These are phyloP conservation scores for Drosophila falleni DNA, from an alignment of 2,888 invertebrate species.

Conservation along the genomic window DNA sequence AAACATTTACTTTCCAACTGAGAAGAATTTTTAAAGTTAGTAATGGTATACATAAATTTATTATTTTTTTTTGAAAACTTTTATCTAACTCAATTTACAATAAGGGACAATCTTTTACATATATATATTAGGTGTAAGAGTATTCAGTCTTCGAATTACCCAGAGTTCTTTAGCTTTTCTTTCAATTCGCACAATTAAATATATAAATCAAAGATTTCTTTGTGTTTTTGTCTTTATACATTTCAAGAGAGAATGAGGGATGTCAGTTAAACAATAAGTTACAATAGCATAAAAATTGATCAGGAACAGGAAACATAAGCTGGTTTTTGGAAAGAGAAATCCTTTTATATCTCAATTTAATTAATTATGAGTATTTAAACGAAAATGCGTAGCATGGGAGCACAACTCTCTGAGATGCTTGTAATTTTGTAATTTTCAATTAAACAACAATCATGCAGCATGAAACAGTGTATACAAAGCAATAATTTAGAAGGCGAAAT, in stretches of 20 bases:
- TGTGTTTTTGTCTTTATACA: constrained; percentile 1
- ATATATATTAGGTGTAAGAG: not conserved
- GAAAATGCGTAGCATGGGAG: not conserved
- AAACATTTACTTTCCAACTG: too few species aligned
- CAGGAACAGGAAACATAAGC: not conserved
- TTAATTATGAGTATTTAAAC: constrained; percentile 11
- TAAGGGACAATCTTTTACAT: not conserved
- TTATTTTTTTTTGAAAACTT: not conserved
- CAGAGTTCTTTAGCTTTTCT: not conserved
- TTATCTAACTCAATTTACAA: not conserved
- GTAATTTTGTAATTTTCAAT: constrained; percentile 76
- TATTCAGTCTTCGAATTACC: not conserved
- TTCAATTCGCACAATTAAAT: not conserved
- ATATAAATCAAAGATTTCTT: constrained; percentile 30
- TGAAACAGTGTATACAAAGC: constrained; percentile 28
- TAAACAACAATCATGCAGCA: constrained; percentile 72
- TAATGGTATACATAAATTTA: too few species aligned
- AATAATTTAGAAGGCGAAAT: constrained; percentile 57
- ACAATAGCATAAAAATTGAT: not conserved
- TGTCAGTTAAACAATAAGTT: not conserved
- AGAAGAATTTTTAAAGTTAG: too few species aligned
- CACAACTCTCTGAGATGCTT: constrained; percentile 3
- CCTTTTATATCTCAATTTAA: constrained; percentile 12
- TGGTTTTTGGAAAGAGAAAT: not conserved
- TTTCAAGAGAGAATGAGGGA: not conserved